Percentiles rank a stretch among this genome's conserved stretches.
Evolutionary conservation across 2,888 invertebrate species (phyloP).

Genomic region (Amphipoea lucens): DNA sequence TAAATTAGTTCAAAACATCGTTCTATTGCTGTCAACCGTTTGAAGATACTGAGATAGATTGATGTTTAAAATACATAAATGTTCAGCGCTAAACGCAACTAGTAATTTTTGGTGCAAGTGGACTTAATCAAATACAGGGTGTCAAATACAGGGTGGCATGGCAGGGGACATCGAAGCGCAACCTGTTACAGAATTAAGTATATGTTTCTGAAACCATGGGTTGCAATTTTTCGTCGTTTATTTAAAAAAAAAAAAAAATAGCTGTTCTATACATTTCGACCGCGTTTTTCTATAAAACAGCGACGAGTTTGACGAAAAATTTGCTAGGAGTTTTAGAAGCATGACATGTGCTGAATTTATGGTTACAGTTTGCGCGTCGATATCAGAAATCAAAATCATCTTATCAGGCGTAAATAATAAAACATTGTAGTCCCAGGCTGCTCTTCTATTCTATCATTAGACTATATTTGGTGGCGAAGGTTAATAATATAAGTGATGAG

Average conservation of each 20-base stretch:
- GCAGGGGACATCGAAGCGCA: too few relatives aligned
- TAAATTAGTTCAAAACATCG: neutral
- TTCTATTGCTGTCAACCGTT: neutral
- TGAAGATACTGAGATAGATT: neutral
- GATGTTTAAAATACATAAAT: neutral
- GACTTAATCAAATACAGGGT: neutral
- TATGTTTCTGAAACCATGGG: neutral
- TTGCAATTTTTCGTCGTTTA: neutral
- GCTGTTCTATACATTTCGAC: too few relatives aligned
- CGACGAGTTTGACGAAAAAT: too few relatives aligned
- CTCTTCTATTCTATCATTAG: slow-evolving; percentile 29
- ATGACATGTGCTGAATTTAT: too few relatives aligned
- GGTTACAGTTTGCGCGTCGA: neutral
- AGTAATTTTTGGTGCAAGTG: neutral
- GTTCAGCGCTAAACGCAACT: neutral
- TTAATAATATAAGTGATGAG: slow-evolving; percentile 40
- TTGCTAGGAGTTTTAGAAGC: too few relatives aligned
- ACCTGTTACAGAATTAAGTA: neutral
- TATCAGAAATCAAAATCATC: neutral
- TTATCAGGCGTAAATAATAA: neutral
- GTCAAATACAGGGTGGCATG: neutral
- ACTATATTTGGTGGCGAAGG: slow-evolving; percentile 44
- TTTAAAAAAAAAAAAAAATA: neutral
- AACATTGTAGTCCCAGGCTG: slow-evolving; percentile 3
- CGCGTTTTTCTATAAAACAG: too few relatives aligned